Evolutionary conservation across 2,113 vertebrate species (phyloP), one percentile per base, ranked within the genome.

Genomic region (Cyprinodon variegatus): DNA sequence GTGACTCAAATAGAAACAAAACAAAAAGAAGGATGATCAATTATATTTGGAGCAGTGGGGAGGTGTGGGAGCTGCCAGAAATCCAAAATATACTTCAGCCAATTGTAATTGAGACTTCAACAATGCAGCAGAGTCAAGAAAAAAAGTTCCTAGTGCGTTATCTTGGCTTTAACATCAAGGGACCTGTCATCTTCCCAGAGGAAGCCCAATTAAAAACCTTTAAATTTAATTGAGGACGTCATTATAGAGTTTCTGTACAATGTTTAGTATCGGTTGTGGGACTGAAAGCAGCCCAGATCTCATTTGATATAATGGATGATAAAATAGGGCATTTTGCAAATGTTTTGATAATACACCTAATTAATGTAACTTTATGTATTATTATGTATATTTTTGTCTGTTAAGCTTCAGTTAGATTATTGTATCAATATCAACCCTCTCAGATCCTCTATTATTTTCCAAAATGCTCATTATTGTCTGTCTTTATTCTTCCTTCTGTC

Each of bases 141-240:
- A 22, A 74, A 3, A 1, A 0, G 22, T 66, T 73, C 9, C 0
- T 8, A 0, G 11, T 11, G 29, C 70, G 37, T 13, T 89, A 86
- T 65, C 83, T 91, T 17, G 86, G 83, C 64, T 82, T 92, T 70
- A 93, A 43, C 45, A 91, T 92, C 65, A 39, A 45, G 50, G 90
- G 87, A 59, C 91, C 89, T n/a, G 75, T 92, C 4, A 29, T 81
- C 70, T 83, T 83, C 43, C 0, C 5, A 38, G 70, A 60, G 0
- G 1, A 20, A 60, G 1, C 1, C 5, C 5, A 5, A 12, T 53
- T 2, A 53, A 53, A 53, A 6, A 20, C 48, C 48, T 20, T 9
- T 17, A 10, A 1, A 45, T 10, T 14, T 17, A 6, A 15, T 6
- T 53, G 4, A 20, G 17, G 50, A n/a, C 0, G 9, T 5, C 7